Percentiles rank a stretch among this genome's conserved stretches.
Conservation (phyloP, 2,888 invertebrate genomes). For the Chironomus riparius region DNA sequence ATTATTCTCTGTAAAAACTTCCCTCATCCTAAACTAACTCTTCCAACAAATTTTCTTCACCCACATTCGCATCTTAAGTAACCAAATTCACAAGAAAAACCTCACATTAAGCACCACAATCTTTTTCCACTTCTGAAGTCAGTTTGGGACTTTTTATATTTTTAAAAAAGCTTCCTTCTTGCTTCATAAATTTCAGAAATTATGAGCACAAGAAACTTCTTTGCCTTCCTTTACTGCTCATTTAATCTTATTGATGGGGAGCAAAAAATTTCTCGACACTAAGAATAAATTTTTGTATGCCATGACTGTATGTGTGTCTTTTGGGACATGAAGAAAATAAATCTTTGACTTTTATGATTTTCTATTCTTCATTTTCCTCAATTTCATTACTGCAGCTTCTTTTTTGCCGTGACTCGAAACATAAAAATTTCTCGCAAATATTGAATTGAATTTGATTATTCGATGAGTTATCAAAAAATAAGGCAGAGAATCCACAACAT, state of each 20-base stretch:
- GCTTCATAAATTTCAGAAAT: background rate
- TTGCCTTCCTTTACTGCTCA: background rate
- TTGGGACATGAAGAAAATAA: too few relatives aligned
- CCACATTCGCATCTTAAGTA: too few relatives aligned
- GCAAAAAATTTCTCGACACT: background rate
- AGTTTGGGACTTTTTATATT: background rate
- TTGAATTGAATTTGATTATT: background rate
- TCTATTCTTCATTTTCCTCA: too few relatives aligned
- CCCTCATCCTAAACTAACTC: too few relatives aligned
- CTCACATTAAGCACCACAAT: background rate
- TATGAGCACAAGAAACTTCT: background rate
- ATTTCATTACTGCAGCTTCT: background rate
- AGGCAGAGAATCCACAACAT: background rate
- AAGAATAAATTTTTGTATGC: background rate
- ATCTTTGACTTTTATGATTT: too few relatives aligned
- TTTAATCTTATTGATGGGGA: background rate
- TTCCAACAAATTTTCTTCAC: too few relatives aligned
- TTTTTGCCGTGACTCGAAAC: background rate
- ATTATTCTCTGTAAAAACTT: too few relatives aligned
- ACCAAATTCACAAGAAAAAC: background rate
- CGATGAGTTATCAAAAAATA: background rate
- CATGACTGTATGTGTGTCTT: too few relatives aligned
- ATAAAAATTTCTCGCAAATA: background rate
- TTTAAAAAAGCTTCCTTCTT: background rate
- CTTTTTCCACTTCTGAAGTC: background rate